Conservation (phyloP, 1,140 invertebrate genomes). For the Drosophila pseudoobscura region DNA sequence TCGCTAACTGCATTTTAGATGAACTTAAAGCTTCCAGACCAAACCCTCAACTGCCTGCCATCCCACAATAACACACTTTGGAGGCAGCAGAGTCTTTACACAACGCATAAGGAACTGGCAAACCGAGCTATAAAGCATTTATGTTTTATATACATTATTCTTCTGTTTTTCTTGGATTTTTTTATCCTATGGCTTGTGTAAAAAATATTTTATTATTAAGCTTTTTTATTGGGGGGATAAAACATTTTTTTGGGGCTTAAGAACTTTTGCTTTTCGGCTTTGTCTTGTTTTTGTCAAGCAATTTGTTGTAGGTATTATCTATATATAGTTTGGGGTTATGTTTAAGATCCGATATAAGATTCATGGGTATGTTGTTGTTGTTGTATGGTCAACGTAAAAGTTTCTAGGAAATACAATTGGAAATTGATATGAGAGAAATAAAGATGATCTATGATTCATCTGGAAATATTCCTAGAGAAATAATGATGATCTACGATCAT, state of each 20-base stretch:
- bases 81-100: slow-evolving; percentile 43
- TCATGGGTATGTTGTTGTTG: slow-evolving; percentile 66
- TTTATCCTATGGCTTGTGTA: slow-evolving; percentile 39
- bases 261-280: slow-evolving; percentile 11
- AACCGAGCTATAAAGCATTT: slow-evolving; percentile 56
- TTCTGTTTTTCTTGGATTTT: slow-evolving; percentile 13
- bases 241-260: slow-evolving; percentile 35
- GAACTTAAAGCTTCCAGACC: slow-evolving; percentile 56
- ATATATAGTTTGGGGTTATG: slow-evolving; percentile 65
- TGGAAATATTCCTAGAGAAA: too few species aligned
- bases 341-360: slow-evolving; percentile 30
- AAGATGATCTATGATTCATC: slow-evolving; percentile 16
- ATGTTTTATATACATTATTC: slow-evolving; percentile 45
- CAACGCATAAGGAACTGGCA: slow-evolving; percentile 68
- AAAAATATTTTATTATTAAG: slow-evolving; percentile 44
- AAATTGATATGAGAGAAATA: slow-evolving; percentile 1
- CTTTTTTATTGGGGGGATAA: slow-evolving; percentile 28
- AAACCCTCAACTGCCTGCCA: slow-evolving; percentile 5
- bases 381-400: slow-evolving; percentile 50
- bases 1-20: slow-evolving; percentile 27
- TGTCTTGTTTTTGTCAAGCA: slow-evolving; percentile 48
- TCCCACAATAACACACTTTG: background rate
- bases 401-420: slow-evolving; percentile 11
- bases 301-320: slow-evolving; percentile 47
- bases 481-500: too few species aligned